A percentile compares a stretch with the other conserved stretches of the same genome.
phyloP scores from a whole-genome alignment of 2,888 invertebrate species.

The Hylaea fasciaria region DNA sequence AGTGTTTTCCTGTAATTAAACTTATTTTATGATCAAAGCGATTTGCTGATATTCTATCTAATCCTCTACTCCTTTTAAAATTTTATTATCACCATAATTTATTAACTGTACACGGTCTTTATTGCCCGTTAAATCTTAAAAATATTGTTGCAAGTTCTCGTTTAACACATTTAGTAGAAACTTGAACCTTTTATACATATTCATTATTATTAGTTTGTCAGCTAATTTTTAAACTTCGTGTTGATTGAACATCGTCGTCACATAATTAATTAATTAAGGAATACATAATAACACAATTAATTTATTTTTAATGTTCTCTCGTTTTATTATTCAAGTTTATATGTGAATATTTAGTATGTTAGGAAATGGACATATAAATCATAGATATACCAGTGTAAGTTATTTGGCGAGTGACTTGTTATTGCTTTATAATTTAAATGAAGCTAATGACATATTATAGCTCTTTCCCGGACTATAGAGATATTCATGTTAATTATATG shows the following conservation, averaged over 20 bases:
- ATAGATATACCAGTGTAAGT: slow-evolving; percentile 65
- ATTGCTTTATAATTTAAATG: slow-evolving; percentile 76
- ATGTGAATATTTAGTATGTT: slow-evolving; percentile 65
- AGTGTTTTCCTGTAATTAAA: slow-evolving; percentile 27
- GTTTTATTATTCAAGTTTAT: slow-evolving; percentile 66
- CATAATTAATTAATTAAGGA: slow-evolving; percentile 78
- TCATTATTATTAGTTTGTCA: slow-evolving; percentile 72
- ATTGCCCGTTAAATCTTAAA: slow-evolving; percentile 60
- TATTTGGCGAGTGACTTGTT: slow-evolving; percentile 63
- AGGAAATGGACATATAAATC: slow-evolving; percentile 68
- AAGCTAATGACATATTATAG: slow-evolving; percentile 68
- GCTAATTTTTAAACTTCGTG: slow-evolving; percentile 71
- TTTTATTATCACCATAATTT: slow-evolving; percentile 68
- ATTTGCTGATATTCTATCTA: slow-evolving; percentile 54
- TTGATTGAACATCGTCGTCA: slow-evolving; percentile 75
- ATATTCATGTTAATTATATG: slow-evolving; percentile 54
- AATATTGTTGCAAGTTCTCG: slow-evolving; percentile 52
- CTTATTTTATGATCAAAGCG: slow-evolving; percentile 57
- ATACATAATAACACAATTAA: slow-evolving; percentile 70
- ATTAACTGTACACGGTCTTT: slow-evolving; percentile 59
- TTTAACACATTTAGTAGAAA: slow-evolving; percentile 45
- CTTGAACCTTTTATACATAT: slow-evolving; percentile 62
- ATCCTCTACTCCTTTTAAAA: slow-evolving; percentile 55
- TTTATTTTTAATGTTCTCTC: slow-evolving; percentile 67
- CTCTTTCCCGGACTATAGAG: slow-evolving; percentile 48